Evolutionary conservation across 2,797 vertebrate species (phyloP), one percentile per base, ranked within the genome.

Genomic region (Buphagus erythrorhynchus): DNA sequence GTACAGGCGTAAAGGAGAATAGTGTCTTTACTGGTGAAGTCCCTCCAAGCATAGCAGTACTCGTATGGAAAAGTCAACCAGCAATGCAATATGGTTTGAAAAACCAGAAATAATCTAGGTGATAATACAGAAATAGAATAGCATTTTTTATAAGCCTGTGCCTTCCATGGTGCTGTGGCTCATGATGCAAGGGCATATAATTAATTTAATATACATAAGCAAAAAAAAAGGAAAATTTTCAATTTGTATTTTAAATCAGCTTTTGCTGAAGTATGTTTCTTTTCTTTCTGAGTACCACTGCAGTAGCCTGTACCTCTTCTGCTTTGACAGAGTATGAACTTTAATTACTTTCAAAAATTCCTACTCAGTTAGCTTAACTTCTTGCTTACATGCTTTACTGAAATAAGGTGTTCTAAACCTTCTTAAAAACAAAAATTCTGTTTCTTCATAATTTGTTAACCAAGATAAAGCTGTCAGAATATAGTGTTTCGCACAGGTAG

Each of bases 141-240:
- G 72, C 72, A 16, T 21, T 63, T 63, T 84, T 8, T 4, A 19
- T 71, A 61, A 82, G 11, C 7, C 15, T 0, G 0, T 52, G 38
- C 16, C 26, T 79, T 67, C 43, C 25, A 5, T 40, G 26, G 35
- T 61, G 21, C 21, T 51, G 22, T 80, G n/a, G 20, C 40, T 91
- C 16, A 18, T 65, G 51, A 57, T 59, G 24, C 46, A 62, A 46
- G 8, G 43, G 7, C 36, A 36, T 57, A 68, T 52, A 83, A 65
- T 62, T 79, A 0, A 57, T 68, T 52, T 49, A n/a, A 8, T 42
- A 16, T 2, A 1, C 2, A 11, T 42, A 65, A 82, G 13, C 38
- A 76, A 76, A 66, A 79, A 22, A 80, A 49, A 59, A 25, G 0
- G 55, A 52, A 31, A 22, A 16, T 31, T 82, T 71, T n/a, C 40